A percentile compares a stretch with the other conserved stretches of the same genome.
Conservation (phyloP, 2,888 invertebrate genomes). For the Zaprionus bogoriensis region DNA sequence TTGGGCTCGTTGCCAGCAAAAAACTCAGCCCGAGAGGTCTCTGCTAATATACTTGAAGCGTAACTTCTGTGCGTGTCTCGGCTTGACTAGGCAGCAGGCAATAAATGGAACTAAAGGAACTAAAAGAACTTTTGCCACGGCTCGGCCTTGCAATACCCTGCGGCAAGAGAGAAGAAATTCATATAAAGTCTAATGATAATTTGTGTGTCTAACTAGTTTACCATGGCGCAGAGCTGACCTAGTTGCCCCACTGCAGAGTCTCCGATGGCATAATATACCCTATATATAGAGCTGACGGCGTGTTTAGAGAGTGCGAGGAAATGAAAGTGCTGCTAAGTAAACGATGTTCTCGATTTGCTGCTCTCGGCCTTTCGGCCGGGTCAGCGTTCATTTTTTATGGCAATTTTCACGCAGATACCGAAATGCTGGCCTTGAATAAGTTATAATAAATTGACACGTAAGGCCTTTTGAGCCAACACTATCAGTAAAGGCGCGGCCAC, state of each 20-base stretch:
- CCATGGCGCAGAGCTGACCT: too few relatives aligned
- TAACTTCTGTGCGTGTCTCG: conserved; percentile 34
- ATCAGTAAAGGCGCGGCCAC: conserved; percentile 39
- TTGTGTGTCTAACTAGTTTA: too few relatives aligned
- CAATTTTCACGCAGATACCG: conserved; percentile 69
- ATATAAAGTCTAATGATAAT: too few relatives aligned
- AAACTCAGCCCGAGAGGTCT: conserved; percentile 9
- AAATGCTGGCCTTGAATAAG: conserved; percentile 67
- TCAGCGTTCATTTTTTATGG: conserved; percentile 56
- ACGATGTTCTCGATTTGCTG: conserved; percentile 12
- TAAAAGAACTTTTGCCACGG: background rate
- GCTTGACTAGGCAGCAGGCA: conserved; percentile 10
- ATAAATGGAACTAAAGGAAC: conserved; percentile 13
- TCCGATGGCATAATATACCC: background rate
- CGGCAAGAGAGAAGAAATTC: background rate
- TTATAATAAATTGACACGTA: conserved; percentile 77
- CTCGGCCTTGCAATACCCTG: conserved; percentile 27
- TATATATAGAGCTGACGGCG: background rate
- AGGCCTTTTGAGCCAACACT: conserved; percentile 61
- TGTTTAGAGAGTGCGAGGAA: background rate
- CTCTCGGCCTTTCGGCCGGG: conserved; percentile 20
- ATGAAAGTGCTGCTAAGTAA: background rate
- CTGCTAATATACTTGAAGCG: conserved; percentile 59
- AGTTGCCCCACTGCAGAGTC: background rate
- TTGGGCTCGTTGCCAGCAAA: conserved; percentile 36